A percentile compares a stretch with the other conserved stretches of the same genome.
phyloP scores from a whole-genome alignment of 2,888 invertebrate genomes.

The Drosophila formosana region DNA sequence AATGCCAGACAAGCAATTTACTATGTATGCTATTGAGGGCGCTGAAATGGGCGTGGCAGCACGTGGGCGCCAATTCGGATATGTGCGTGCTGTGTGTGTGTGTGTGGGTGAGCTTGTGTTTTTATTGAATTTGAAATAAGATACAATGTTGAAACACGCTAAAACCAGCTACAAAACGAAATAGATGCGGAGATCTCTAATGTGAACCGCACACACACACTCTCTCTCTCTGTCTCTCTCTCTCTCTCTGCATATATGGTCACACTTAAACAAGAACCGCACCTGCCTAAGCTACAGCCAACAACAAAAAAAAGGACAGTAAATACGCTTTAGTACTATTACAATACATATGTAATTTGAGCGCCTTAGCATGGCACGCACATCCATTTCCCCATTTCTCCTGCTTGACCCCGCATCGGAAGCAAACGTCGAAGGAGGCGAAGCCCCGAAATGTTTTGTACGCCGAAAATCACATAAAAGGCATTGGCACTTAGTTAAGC shows the following conservation, averaged over 20 bases:
- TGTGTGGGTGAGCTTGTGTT: conserved; percentile 24
- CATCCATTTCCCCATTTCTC: neutral
- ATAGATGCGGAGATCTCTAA: conserved; percentile 5
- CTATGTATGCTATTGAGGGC: conserved; percentile 56
- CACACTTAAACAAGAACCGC: conserved; percentile 40
- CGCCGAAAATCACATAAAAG: conserved; percentile 75
- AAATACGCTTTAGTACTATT: conserved; percentile 48
- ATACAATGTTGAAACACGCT: conserved; percentile 48
- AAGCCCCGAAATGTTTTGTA: conserved; percentile 3
- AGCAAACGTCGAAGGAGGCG: too few species aligned
- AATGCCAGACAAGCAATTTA: conserved; percentile 80
- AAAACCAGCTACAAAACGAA: conserved; percentile 21
- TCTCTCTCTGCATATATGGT: conserved; percentile 19
- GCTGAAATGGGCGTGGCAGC: conserved; percentile 59
- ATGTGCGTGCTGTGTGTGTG: conserved; percentile 9
- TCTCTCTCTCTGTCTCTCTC: neutral
- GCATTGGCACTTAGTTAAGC: conserved; percentile 79
- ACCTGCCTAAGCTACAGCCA: conserved; percentile 32
- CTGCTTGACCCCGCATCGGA: too few species aligned
- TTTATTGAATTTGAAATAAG: conserved; percentile 62
- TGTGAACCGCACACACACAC: neutral
- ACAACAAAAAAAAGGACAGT: conserved; percentile 25
- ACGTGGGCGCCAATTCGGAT: conserved; percentile 37
- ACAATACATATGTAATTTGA: conserved; percentile 37
- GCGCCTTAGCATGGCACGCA: conserved; percentile 10